Base-by-base conservation (phyloP, 2,888 invertebrate genomes). In the Thysanoteuthis rhombus region DNA sequence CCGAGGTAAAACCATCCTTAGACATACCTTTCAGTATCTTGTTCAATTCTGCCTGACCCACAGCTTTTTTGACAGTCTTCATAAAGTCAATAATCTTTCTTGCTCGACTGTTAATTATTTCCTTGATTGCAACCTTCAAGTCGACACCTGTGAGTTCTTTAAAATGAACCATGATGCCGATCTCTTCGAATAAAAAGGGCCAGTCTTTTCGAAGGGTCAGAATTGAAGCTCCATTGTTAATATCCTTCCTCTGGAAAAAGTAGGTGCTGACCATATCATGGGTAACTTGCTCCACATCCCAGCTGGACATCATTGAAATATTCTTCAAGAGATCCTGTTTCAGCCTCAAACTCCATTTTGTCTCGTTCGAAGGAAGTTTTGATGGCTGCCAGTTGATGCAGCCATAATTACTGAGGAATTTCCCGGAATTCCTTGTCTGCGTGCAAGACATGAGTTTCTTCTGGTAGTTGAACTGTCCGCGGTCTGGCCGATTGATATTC, bases 91-190 rank as follows among this genome's bases (percentile, higher is more conserved):
- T 92, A n/a, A 92, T 6, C 10, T 40, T 92, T 32, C 32, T n/a
- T 16, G n/a, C 42, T 40, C n/a, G 32, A 42, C 10, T 12, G 16
- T 92, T 92, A 6, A n/a, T 40, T 22, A 92, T 45, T n/a, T 92
- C 92, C n/a, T 36, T 28, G 6, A 42, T 92, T 16, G 45, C 42
- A 32, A 19, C 3, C 22, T 92, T 92, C 22, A 92, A 45, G 42
- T 92, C 92, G n/a, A 92, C 25, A n/a, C n/a, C 39, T 40, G 92
- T 92, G 32, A 92, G 92, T 92, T 92, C 92, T 92, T 92, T 92
- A 45, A 92, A 92, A 40, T 92, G 92, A 10, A 92, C 45, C 92
- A 92, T 92, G 32, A 92, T 40, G 16, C 92, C 92, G 12, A 92
- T 92, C 36, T 92, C 92, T 92, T 92, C 92, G 32, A 92, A 92